Conservation (phyloP, 2,797 vertebrate species). For the Saxicola maurus region DNA sequence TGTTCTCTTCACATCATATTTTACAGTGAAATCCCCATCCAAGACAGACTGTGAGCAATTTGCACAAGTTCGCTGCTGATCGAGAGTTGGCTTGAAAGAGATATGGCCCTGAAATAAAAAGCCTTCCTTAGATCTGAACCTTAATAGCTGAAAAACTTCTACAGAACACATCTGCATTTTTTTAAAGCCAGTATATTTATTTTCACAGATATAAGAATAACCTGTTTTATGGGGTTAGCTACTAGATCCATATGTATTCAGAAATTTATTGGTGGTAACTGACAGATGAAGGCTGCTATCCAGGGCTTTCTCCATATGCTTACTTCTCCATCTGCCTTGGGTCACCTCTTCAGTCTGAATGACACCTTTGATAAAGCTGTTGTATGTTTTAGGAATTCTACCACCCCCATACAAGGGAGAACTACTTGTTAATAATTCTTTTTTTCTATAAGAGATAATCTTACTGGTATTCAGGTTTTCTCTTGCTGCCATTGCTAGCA, state of each 20-base stretch:
- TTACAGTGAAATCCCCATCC: conserved; percentile 84
- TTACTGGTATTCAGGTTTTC: not conserved
- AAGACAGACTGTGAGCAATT: conserved; percentile 76
- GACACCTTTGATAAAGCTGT: not conserved
- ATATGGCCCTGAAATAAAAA: conserved; percentile 76
- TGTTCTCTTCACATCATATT: conserved; percentile 83
- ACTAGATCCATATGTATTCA: not conserved
- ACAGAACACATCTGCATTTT: not conserved
- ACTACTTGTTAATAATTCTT: not conserved
- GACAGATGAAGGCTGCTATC: not conserved
- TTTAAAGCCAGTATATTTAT: not conserved
- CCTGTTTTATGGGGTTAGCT: not conserved
- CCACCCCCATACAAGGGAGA: not conserved
- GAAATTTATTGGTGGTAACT: not conserved
- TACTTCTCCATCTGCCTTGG: not conserved
- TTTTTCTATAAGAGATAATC: not conserved
- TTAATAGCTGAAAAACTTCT: not conserved
- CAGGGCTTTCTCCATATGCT: not conserved
- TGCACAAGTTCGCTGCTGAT: conserved; percentile 84
- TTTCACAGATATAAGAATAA: not conserved
- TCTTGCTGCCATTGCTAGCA: not conserved
- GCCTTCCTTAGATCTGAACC: not conserved
- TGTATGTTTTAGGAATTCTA: not conserved
- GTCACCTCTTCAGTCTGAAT: not conserved
- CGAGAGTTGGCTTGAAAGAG: conserved; percentile 84